Conservation (phyloP, 2,113 vertebrate species). For the Leiothrix lutea region DNA sequence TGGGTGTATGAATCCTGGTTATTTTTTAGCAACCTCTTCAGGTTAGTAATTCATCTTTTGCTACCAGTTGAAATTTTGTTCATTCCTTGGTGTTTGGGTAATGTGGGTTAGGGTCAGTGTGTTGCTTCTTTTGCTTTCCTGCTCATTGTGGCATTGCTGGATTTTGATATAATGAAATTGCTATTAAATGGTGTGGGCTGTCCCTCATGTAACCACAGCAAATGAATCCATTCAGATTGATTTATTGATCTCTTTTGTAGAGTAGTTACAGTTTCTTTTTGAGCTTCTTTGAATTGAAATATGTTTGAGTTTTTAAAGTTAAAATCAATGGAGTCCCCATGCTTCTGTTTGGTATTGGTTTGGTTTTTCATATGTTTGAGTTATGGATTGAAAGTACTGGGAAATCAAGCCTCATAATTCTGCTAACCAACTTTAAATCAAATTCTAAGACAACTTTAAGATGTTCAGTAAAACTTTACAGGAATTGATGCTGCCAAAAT, state of each 20-base stretch:
- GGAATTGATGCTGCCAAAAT: background rate
- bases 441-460: background rate
- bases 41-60: background rate
- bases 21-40: background rate
- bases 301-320: background rate
- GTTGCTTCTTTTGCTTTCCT: background rate
- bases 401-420: background rate
- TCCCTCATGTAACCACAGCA: no score
- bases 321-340: background rate
- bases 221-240: background rate
- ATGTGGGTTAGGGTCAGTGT: fast-evolving
- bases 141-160: background rate
- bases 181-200: background rate
- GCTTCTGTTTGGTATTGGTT: background rate
- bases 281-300: background rate
- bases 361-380: background rate
- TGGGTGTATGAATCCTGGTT: background rate
- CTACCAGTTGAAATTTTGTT: background rate
- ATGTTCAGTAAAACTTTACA: background rate
- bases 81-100: background rate
- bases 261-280: background rate
- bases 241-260: background rate
- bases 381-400: background rate
- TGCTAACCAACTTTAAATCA: background rate
- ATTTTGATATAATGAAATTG: background rate